Percentiles rank a stretch among this genome's conserved stretches.
Evolutionary conservation across 2,113 vertebrate genomes (phyloP).

Genomic region (Potamarius usumacintae): DNA sequence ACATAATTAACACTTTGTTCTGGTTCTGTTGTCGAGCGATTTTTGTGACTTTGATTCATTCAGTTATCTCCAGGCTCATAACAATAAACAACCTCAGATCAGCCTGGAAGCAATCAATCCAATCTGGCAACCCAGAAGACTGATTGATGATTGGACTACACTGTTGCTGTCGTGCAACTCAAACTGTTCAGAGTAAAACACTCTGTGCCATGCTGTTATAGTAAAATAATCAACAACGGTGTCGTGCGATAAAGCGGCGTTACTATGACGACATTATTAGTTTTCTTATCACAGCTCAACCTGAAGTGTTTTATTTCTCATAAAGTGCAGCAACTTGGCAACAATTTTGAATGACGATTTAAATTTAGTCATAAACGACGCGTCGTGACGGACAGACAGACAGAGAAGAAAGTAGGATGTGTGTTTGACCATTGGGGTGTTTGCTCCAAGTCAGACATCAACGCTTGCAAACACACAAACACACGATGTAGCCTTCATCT

Average conservation of each 20-base stretch:
- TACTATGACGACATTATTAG: background rate
- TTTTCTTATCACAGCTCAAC: background rate
- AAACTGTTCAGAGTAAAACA: too few relatives aligned
- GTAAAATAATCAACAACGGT: background rate
- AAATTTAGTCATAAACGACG: background rate
- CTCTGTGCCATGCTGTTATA: too few relatives aligned
- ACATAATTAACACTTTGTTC: too few relatives aligned
- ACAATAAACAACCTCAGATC: background rate
- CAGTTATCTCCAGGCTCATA: too few relatives aligned
- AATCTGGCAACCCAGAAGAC: background rate
- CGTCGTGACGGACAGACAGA: background rate
- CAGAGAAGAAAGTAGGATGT: conserved; percentile 35
- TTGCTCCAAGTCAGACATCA: conserved; percentile 70
- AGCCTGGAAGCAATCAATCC: background rate
- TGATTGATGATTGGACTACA: too few relatives aligned
- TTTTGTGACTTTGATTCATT: too few relatives aligned
- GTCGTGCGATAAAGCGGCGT: background rate
- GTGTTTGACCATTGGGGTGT: conserved; percentile 71
- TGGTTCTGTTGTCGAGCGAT: too few relatives aligned
- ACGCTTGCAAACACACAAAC: conserved; percentile 48
- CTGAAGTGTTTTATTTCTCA: background rate
- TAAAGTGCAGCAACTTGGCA: background rate
- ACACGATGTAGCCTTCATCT: conserved; percentile 61
- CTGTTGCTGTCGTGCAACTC: background rate
- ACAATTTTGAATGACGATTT: background rate